A percentile compares a stretch with the other conserved stretches of the same genome.
Conservation (phyloP, 2,797 vertebrate genomes). For the Coilia nasus region DNA sequence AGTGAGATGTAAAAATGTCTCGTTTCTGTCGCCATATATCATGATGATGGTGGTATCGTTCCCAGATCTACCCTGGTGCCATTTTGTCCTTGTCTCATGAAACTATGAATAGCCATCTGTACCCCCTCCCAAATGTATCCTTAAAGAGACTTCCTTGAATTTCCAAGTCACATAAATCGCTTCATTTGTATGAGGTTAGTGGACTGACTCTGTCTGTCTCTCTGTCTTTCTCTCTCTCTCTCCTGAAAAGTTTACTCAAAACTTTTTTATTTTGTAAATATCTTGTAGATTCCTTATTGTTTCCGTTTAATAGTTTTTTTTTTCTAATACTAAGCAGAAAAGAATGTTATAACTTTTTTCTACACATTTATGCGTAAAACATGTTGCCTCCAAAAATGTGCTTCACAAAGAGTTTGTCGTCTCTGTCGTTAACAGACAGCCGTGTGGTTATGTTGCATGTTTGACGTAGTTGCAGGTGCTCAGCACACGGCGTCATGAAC, state of each 20-base stretch:
- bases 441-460: slow-evolving; percentile 1
- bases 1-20: slow-evolving; percentile 16
- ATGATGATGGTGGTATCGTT: neutral
- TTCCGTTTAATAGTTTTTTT: slow-evolving; percentile 43
- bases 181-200: slow-evolving; percentile 36
- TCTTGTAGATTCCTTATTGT: slow-evolving; percentile 55
- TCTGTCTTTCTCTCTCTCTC: neutral
- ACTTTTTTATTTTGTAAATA: slow-evolving; percentile 60
- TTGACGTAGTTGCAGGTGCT: slow-evolving; percentile 1
- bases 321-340: slow-evolving; percentile 46
- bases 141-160: slow-evolving; percentile 38
- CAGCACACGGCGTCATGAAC: neutral
- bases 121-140: slow-evolving; percentile 25
- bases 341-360: slow-evolving; percentile 37
- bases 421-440: neutral
- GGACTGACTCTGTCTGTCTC: slow-evolving; percentile 22
- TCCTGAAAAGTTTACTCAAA: slow-evolving; percentile 42
- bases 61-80: slow-evolving; percentile 23
- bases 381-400: slow-evolving; percentile 35
- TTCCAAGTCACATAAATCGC: slow-evolving; percentile 39
- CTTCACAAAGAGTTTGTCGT: slow-evolving; percentile 23
- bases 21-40: neutral
- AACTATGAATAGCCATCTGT: slow-evolving; percentile 5
- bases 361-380: slow-evolving; percentile 32
- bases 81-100: slow-evolving; percentile 14